Evolutionary conservation across 2,888 invertebrate species (phyloP), one percentile per base, ranked within the genome.

Genomic region (Falcaria lacertinaria): DNA sequence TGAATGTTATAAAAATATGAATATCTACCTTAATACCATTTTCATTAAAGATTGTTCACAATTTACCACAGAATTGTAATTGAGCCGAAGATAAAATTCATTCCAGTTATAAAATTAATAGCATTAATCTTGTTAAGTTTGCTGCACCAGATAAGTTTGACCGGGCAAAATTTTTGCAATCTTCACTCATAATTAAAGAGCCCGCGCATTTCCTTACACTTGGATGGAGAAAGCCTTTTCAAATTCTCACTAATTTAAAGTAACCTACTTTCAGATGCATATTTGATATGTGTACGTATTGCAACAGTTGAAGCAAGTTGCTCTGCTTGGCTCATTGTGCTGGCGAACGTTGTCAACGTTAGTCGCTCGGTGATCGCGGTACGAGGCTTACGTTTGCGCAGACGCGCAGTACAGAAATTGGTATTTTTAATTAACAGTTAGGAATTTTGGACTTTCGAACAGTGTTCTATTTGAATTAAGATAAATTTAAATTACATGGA

Each of bases 341-440:
- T 46, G 17, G 42, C 41, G 32, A 17, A 39, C 41, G 43, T 45
- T 51, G 55, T 44, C 52, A 53, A 47, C 60, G 71, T 65, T 71
- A 78, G 77, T 78, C 78, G 78, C 70, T 60, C 67, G 64, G 55
- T 63, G 72, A 59, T 67, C 77, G 73, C 62, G 72, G 68, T 50
- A 53, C 66, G 50, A 64, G 57, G 50, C 55, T 57, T 57, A 44
- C 64, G 64, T 55, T 44, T 37, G 46, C 48, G 41, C 40, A 35
- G 50, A 43, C 35, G 46, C 48, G 41, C 40, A 35, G 50, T 48
- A 42, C 52, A 42, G 22, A 15, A 37, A 22, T 37, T 37, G 8
- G 22, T 13, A 37, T 22, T 43, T 37, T 3, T 11, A 8, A 37
- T 32, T 38, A 25, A 34, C 39, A 25, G n/a, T n/a, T n/a, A n/a